Percentiles rank a stretch among this genome's conserved stretches.
These are phyloP conservation scores for Synergus itoensis DNA, from an alignment of 2,888 invertebrate genomes.

Conservation along the genomic window DNA sequence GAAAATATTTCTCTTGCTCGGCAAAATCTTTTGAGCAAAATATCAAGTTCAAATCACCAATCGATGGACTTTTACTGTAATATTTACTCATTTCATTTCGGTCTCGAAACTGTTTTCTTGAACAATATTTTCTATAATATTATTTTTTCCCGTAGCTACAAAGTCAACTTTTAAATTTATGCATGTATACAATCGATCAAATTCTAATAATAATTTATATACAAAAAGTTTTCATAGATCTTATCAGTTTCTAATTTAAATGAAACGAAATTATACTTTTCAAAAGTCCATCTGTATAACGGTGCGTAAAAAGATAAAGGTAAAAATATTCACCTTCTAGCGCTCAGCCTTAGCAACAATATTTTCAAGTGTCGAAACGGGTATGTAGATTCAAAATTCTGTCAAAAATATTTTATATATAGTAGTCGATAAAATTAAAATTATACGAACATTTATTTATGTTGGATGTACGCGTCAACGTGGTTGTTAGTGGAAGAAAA, in stretches of 20 bases:
- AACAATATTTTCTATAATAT: neutral
- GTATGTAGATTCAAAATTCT: constrained; percentile 59
- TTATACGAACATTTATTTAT: constrained; percentile 28
- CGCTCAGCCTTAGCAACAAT: constrained; percentile 49
- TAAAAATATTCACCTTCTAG: constrained; percentile 57
- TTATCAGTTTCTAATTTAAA: neutral
- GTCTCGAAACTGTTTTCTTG: neutral
- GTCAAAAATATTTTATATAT: constrained; percentile 69
- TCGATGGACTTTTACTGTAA: constrained; percentile 10
- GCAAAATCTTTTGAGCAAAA: constrained; percentile 39
- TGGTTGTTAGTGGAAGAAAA: constrained; percentile 19
- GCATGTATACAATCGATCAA: neutral
- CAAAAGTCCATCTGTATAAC: constrained; percentile 4
- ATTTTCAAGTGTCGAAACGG: constrained; percentile 59
- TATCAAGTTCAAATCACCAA: constrained; percentile 25
- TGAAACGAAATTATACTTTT: neutral
- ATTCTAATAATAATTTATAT: neutral
- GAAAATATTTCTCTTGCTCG: constrained; percentile 12
- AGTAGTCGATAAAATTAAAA: constrained; percentile 49
- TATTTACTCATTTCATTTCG: constrained; percentile 42
- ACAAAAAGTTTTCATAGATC: neutral
- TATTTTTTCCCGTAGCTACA: neutral
- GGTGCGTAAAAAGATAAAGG: constrained; percentile 68
- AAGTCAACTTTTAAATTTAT: neutral
- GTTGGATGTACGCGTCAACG: neutral